Base-by-base conservation (phyloP, 1,140 invertebrate species). In the Andrena cerasifolii region DNA sequence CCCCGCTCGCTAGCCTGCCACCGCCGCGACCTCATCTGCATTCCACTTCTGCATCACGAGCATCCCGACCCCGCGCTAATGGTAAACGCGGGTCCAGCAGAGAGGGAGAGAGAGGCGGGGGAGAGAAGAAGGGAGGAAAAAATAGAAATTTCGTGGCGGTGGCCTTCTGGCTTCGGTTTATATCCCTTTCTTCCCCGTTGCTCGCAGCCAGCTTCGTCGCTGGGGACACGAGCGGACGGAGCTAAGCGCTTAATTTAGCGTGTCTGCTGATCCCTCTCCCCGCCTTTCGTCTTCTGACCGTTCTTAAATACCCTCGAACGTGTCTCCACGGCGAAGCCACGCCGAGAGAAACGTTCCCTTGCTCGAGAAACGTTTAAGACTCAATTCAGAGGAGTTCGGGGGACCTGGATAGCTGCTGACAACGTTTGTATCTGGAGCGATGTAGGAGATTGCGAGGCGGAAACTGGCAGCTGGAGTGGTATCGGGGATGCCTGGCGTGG, bases 191-290 rank as follows among this genome's bases (percentile, higher is more conserved):
- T 21, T 26, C 21, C 24, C 1, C 3, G 21, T 28, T 24, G 4
- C 51, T 5, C 0, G n/a, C 5, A 16, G 16, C 45, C 12, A 47
- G 49, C 28, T 36, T 14, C 40, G 59, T 45, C 33, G 36, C 56
- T 24, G 24, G 31, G 65, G 1, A 47, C 76, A 59, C 26, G 54
- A 65, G 70, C 45, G 61, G 79, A 79, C 70, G 59, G 62, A 80
- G 80, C 80, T 83, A 80, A 80, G 67, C 78, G 76, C 65, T 83
- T 83, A 83, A 83, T 83, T 84, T 80, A 73, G 43, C 56, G 47
- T 31, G 58, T 45, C 73, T 33, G 49, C 40, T 49, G 59, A 78
- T 81, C 53, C 36, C 40, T 43, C 18, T 28, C 21, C 6, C 28
- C 16, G 40, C 43, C 59, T 40, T 78, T 51, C 78, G 33, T 47